Base-by-base conservation (phyloP, 2,888 invertebrate species). In the Thymelicus acteon region DNA sequence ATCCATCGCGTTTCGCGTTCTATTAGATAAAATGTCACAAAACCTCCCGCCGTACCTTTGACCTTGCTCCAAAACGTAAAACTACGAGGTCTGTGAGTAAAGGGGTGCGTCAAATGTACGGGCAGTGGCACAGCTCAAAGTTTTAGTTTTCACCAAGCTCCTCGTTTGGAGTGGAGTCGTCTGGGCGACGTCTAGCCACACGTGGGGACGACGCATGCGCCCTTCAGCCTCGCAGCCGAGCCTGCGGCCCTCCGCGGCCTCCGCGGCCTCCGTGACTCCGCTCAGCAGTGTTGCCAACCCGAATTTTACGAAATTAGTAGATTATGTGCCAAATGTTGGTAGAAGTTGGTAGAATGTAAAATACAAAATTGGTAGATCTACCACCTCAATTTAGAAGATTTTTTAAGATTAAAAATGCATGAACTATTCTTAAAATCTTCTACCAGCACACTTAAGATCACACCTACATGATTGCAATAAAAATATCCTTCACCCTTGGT, bases 101-200 rank as follows among this genome's bases (percentile, higher is more conserved):
- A 24, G 67, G 67, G 52, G 24, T 67, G 60, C 60, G 52, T 40
- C 54, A 54, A 60, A 54, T 31, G n/a, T 19, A 31, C 54, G 61
- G 61, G 31, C 61, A 68, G 31, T 62, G 54, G 54, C 54, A 44
- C 47, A 62, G 47, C 37, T 62, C 37, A 69, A 62, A 69, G 62
- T 69, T 69, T 63, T 8, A 31, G 31, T 49, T 49, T n/a, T 31
- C 58, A 60, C 60, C 64, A 58, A 39, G 61, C 57, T 49, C 19
- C 1, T 19, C 19, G 19, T 19, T 19, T 40, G 48, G 44, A 72
- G 74, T 64, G 58, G 63, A 73, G 67, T 68, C 70, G 82, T 89
- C 91, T 91, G 83, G 84, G 77, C 79, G 80, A 78, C 82, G 91
- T 91, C 91, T 91, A 82, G 73, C 65, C 78, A 78, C 89, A 88